Percentiles rank a stretch among this genome's conserved stretches.
These are phyloP conservation scores for Biston betularia DNA, from an alignment of 2,888 invertebrate genomes.

Conservation along the genomic window DNA sequence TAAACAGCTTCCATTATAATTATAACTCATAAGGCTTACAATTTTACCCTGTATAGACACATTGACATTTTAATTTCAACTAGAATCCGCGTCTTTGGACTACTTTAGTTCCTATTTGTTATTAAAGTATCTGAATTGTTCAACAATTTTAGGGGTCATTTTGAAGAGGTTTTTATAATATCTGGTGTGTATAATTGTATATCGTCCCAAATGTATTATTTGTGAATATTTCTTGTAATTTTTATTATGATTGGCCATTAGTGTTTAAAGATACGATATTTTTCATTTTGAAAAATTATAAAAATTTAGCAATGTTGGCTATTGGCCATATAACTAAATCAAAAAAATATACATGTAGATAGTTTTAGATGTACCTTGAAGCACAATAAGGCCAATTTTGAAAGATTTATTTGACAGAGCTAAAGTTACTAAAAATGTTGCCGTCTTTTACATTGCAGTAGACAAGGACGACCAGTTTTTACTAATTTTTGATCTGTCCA, in stretches of 20 bases:
- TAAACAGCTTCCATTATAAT: slow-evolving; percentile 15
- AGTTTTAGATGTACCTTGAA: slow-evolving; percentile 21
- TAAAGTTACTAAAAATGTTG: too few species aligned
- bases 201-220: slow-evolving; percentile 16
- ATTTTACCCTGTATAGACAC: slow-evolving; percentile 23
- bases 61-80: slow-evolving; percentile 29
- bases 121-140: slow-evolving; percentile 33
- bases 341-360: slow-evolving; percentile 13
- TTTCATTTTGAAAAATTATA: background rate
- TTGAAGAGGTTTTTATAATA: slow-evolving; percentile 19
- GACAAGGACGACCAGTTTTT: too few species aligned
- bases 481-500: too few species aligned
- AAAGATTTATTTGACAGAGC: too few species aligned
- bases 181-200: slow-evolving; percentile 10
- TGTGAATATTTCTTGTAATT: slow-evolving; percentile 19
- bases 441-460: too few species aligned
- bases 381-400: slow-evolving; percentile 5
- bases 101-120: slow-evolving; percentile 43
- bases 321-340: slow-evolving; percentile 11
- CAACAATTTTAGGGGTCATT: slow-evolving; percentile 33
- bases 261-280: background rate
- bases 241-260: slow-evolving; percentile 13
- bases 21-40: slow-evolving; percentile 24
- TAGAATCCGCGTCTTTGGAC: slow-evolving; percentile 38
- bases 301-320: background rate